Evolutionary conservation across 2,797 vertebrate genomes (phyloP), one percentile per base, ranked within the genome.

Genomic region (Cuculus canorus): DNA sequence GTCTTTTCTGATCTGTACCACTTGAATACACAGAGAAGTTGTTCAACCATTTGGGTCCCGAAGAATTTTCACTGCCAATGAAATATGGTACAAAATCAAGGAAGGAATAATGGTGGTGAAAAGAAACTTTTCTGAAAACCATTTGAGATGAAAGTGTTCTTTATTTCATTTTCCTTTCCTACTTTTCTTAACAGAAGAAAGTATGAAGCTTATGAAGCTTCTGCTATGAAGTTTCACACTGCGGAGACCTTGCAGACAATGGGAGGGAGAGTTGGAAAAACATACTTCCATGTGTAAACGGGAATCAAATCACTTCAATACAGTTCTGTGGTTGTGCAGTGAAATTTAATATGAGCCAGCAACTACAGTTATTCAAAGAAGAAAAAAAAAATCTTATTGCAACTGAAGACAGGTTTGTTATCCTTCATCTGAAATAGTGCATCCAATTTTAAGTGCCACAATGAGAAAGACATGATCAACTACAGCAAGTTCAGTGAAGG

Each of bases 111-210:
- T n/a, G 11, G 19, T 71, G 16, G 5, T 65, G 41, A 47, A 28
- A 59, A 65, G 71, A 37, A 24, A 17, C 0, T 3, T 39, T 63
- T 60, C 66, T 22, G 39, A 5, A 63, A 87, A 86, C 25, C 5
- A 64, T 94, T 96, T 91, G 50, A 82, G n/a, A 76, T 66, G 3
- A 91, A 81, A 84, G 25, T 92, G 19, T 23, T 92, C 97, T 95
- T 94, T n/a, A 81, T 84, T 82, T 56, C 2, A 24, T 93, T 93
- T 95, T 78, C 41, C 23, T 77, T 72, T 83, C 50, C 60, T 83
- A 53, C 15, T 87, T 22, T 92, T 76, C 86, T 92, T 91, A 96
- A 94, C 90, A 45, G 45, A 93, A 54, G 8, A 54, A 92, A 84
- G 10, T 61, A 73, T 35, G 45, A 23, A 76, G 9, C 35, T 53